Evolutionary conservation across 2,888 invertebrate genomes (phyloP).

Genomic region (Laspeyria flexula): DNA sequence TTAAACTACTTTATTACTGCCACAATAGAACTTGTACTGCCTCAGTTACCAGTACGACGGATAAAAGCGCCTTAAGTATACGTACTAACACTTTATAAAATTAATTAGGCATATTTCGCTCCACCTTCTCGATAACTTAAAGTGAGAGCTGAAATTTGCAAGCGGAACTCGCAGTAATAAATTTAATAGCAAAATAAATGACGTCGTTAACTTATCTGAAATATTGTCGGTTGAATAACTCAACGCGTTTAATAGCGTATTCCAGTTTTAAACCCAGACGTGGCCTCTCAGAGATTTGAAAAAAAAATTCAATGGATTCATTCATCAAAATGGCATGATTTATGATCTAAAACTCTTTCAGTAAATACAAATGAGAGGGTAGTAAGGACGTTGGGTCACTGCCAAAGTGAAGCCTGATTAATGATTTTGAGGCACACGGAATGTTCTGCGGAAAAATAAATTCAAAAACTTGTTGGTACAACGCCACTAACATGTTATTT

Average conservation of each 20-base stretch:
- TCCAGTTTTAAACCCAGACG: constrained; percentile 52
- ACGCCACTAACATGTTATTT: constrained; percentile 31
- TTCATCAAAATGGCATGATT: constrained; percentile 82
- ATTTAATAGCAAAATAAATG: constrained; percentile 61
- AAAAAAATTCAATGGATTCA: constrained; percentile 75
- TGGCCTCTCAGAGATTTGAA: constrained; percentile 61
- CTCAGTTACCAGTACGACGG: constrained; percentile 12
- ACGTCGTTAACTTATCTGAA: constrained; percentile 62
- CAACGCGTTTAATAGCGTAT: constrained; percentile 52
- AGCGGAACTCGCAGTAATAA: constrained; percentile 54
- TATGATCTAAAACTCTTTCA: constrained; percentile 80
- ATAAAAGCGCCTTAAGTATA: constrained; percentile 32
- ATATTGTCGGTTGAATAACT: constrained; percentile 61
- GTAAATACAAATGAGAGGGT: constrained; percentile 83
- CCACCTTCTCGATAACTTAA: constrained; percentile 52
- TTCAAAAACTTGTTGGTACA: constrained; percentile 61
- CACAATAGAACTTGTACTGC: constrained; percentile 11
- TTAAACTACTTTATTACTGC: no score
- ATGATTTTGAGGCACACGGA: constrained; percentile 77
- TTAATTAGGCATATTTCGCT: constrained; percentile 47
- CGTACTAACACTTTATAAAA: constrained; percentile 40
- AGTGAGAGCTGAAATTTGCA: constrained; percentile 48
- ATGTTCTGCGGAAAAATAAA: constrained; percentile 72
- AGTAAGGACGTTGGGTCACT: constrained; percentile 81
- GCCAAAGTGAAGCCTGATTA: constrained; percentile 83